Evolutionary conservation across 2,797 vertebrate genomes (phyloP), one percentile per base, ranked within the genome.

Genomic region (Argyrosomus regius): DNA sequence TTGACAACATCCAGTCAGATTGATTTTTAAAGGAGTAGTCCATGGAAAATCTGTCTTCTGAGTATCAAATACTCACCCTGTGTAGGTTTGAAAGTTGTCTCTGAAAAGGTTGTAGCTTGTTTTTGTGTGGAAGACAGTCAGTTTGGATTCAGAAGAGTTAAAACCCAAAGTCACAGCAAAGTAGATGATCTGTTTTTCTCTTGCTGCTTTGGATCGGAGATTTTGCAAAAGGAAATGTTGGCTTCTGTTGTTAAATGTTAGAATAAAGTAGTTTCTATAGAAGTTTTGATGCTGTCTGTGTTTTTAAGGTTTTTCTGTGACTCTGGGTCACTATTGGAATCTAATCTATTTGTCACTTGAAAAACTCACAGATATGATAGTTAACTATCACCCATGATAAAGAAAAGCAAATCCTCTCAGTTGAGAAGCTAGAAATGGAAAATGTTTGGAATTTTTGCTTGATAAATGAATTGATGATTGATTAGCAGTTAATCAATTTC

Each of bases 71-170:
- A 16, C 49, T 43, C 22, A 6, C 11, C 16, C 41, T 14, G 1
- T 13, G 24, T 31, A 16, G 49, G 39, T 17, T 31, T 54, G 49
- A 22, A 45, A 17, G 11, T 35, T 35, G 35, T 17, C 8, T 39
- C 67, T 45, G 49, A 45, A 50, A 63, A 18, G 46, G 66, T 43
- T 58, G 17, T 17, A 0, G 62, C 39, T 57, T 11, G 20, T 14
- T 69, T 53, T 43, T 59, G 20, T 28, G 18, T 46, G 39, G 49
- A 39, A n/a, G 26, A 46, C 65, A 20, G 57, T 64, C 60, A 54
- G 52, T 56, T 56, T 56, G 53, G 53, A 56, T 14, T 74, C 39
- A 24, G 46, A 62, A 16, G 41, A 57, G 41, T 69, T 58, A 48
- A 24, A 58, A 58, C 35, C 35, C 4, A 5, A 13, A 69, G 66